Conservation (phyloP, 2,113 vertebrate species). For the Crotalus horridus region DNA sequence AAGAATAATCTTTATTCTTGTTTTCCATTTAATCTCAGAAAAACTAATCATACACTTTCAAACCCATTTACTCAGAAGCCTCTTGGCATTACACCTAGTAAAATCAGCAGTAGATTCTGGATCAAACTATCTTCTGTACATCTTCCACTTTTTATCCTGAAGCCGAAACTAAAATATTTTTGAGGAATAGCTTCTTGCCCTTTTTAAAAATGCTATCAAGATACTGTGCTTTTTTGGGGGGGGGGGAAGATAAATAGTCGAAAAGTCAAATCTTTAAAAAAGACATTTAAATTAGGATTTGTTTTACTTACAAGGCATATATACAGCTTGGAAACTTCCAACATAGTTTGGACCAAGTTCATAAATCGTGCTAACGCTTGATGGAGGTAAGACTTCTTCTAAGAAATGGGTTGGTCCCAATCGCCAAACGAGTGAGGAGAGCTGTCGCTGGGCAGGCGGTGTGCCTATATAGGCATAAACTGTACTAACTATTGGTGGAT, state of each 20-base stretch:
- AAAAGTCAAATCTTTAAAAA: neutral
- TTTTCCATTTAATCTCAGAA: neutral
- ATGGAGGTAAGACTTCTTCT: conserved; percentile 90
- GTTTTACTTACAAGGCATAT: conserved; percentile 84
- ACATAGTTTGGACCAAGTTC: conserved; percentile 92
- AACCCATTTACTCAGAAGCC: neutral
- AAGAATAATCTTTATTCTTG: neutral
- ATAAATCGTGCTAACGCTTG: conserved; percentile 83
- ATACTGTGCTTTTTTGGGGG: neutral
- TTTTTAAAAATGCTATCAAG: neutral
- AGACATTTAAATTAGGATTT: neutral
- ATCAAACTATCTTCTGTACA: neutral
- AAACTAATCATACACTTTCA: too few species aligned
- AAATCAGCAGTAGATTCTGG: neutral
- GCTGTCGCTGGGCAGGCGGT: conserved; percentile 89
- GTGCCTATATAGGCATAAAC: conserved; percentile 92
- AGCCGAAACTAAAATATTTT: neutral
- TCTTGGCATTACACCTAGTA: neutral
- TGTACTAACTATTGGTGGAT: conserved; percentile 91
- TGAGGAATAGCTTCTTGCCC: neutral
- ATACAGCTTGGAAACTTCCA: conserved; percentile 93
- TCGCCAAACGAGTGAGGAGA: conserved; percentile 89
- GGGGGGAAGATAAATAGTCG: too few species aligned
- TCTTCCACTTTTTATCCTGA: too few species aligned
- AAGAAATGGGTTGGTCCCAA: conserved; percentile 93